Percentiles rank a stretch among this genome's conserved stretches.
Conservation (phyloP, 2,797 vertebrate genomes). For the Tachyglossus aculeatus region DNA sequence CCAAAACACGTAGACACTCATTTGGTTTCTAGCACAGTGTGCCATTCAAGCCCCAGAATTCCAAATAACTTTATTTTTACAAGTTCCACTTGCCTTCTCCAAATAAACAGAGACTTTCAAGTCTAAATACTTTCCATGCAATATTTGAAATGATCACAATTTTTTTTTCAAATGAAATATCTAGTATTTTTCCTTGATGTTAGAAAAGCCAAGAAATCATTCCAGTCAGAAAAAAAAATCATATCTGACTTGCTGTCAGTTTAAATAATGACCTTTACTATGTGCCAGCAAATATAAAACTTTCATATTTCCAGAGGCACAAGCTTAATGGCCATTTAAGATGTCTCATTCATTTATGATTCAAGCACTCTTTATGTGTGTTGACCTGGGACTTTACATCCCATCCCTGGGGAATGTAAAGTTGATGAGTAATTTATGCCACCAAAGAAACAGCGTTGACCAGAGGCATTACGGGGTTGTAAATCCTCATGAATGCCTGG, state of each 20-base stretch:
- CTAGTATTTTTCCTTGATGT: constrained; percentile 66
- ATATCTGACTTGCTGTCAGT: constrained; percentile 48
- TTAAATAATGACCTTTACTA: constrained; percentile 61
- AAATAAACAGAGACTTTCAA: constrained; percentile 67
- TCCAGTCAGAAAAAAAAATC: constrained; percentile 65
- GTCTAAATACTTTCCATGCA: constrained; percentile 70
- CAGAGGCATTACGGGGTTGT: too few species aligned
- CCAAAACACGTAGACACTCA: neutral
- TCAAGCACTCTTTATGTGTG: constrained; percentile 26
- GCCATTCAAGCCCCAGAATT: constrained; percentile 58
- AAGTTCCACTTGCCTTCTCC: constrained; percentile 70
- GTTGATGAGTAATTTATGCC: constrained; percentile 54
- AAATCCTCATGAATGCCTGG: too few species aligned
- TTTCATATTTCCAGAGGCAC: constrained; percentile 48
- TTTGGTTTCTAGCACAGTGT: constrained; percentile 9
- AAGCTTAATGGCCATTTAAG: constrained; percentile 43
- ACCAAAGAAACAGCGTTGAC: too few species aligned
- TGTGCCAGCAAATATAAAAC: constrained; percentile 57
- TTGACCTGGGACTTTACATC: constrained; percentile 54
- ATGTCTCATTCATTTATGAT: constrained; percentile 49
- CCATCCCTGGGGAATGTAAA: constrained; percentile 58
- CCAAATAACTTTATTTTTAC: constrained; percentile 62
- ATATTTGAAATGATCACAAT: constrained; percentile 59
- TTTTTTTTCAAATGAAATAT: constrained; percentile 62
- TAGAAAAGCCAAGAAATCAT: constrained; percentile 64